Percentiles rank a stretch among this genome's conserved stretches.
phyloP scores from a whole-genome alignment of 2,888 invertebrate species.

The Nomada ferruginata region DNA sequence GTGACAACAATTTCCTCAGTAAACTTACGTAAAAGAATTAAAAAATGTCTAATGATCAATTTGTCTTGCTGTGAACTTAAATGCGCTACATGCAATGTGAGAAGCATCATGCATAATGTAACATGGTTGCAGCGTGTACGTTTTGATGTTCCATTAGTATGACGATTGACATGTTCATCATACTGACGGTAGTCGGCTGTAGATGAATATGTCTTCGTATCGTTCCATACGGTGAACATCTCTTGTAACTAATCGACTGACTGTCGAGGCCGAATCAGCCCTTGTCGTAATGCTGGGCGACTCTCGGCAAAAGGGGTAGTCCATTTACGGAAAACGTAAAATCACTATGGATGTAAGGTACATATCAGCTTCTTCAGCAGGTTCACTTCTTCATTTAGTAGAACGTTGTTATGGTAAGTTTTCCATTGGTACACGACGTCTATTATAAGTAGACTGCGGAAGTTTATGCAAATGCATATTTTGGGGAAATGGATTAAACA shows the following conservation, averaged over 20 bases:
- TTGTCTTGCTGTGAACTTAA: constrained; percentile 17
- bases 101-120: constrained; percentile 77
- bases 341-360: no score
- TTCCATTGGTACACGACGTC: not conserved
- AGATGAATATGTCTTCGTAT: constrained; percentile 62
- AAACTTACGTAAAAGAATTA: no score
- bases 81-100: constrained; percentile 1
- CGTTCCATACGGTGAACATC: constrained; percentile 55
- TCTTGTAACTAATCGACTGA: constrained; percentile 80
- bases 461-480: no score
- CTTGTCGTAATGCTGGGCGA: constrained; percentile 55
- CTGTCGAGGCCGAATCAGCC: constrained; percentile 77
- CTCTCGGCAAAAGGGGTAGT: constrained; percentile 14
- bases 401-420: not conserved
- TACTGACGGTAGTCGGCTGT: constrained; percentile 51
- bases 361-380: no score
- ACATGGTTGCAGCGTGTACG: constrained; percentile 80
- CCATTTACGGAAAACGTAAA: not conserved
- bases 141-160: constrained; percentile 76
- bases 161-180: constrained; percentile 70
- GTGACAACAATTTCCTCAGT: no score
- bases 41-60: not conserved
- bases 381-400: not conserved
- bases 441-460: no score
- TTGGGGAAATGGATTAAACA: no score